A percentile compares a stretch with the other conserved stretches of the same genome.
These are phyloP conservation scores for Panopea generosa DNA, from an alignment of 2,888 invertebrate species.

Conservation along the genomic window DNA sequence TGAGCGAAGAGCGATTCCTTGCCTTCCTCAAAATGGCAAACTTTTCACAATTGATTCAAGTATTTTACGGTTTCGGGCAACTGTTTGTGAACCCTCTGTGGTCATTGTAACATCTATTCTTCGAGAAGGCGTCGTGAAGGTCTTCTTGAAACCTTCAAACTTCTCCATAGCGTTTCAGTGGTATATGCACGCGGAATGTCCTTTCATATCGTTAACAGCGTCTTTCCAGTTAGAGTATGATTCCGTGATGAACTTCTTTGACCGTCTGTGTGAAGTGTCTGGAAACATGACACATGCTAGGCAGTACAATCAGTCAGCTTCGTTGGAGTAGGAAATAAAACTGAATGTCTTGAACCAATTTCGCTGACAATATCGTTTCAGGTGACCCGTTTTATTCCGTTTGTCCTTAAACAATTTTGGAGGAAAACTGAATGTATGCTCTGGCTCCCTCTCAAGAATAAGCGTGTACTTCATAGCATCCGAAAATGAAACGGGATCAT, in stretches of 20 bases:
- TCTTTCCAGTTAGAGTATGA: conserved; percentile 57
- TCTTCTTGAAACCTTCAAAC: conserved; percentile 23
- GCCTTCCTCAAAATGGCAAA: conserved; percentile 36
- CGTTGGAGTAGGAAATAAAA: conserved; percentile 47
- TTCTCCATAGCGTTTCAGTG: conserved; percentile 33
- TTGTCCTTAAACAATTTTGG: conserved; percentile 42
- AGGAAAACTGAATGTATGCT: conserved; percentile 36
- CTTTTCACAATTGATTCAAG: conserved; percentile 39
- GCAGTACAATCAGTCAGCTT: conserved; percentile 42
- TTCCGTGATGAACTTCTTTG: conserved; percentile 39
- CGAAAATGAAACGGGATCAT: conserved; percentile 15
- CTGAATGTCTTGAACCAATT: conserved; percentile 43
- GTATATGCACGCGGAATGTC: conserved; percentile 26
- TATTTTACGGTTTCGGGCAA: conserved; percentile 25
- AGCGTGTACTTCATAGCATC: conserved; percentile 31
- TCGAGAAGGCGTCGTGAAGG: conserved; percentile 2
- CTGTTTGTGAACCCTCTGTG: background rate
- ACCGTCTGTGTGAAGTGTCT: conserved; percentile 40
- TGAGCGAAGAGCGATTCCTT: conserved; percentile 38
- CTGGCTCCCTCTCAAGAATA: conserved; percentile 31
- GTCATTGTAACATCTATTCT: conserved; percentile 30
- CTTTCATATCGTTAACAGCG: conserved; percentile 35
- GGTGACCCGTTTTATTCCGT: conserved; percentile 29
- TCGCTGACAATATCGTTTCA: conserved; percentile 34
- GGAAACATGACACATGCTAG: conserved; percentile 40